Evolutionary conservation across 2,113 vertebrate genomes (phyloP).

Genomic region (Grammomys dolichurus): DNA sequence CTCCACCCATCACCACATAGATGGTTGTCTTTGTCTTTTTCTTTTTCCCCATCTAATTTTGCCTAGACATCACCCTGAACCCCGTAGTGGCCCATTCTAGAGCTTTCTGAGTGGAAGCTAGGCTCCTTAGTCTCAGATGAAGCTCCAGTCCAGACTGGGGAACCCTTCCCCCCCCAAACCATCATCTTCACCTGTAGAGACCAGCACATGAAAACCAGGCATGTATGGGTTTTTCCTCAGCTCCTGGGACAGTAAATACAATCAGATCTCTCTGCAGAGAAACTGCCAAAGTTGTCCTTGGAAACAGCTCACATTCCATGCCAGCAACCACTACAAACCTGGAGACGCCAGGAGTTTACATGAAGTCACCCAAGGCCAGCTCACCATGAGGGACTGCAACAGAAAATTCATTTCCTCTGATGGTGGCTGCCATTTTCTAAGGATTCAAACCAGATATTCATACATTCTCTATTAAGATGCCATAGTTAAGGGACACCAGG

Average conservation of each 20-base stretch:
- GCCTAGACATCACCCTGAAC: not conserved
- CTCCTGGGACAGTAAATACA: not conserved
- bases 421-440: not conserved
- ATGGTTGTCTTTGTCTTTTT: not conserved
- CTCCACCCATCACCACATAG: too few species aligned
- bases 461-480: not conserved
- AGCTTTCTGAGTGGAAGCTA: not conserved
- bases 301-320: not conserved
- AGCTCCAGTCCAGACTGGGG: not conserved
- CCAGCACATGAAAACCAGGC: fast-evolving
- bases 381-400: not conserved
- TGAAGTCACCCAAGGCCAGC: not conserved
- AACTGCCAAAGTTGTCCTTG: not conserved
- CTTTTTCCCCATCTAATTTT: not conserved
- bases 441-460: not conserved
- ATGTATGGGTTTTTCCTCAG: not conserved
- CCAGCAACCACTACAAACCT: not conserved
- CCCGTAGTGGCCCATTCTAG: fast-evolving
- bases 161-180: fast-evolving
- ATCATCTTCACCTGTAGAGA: not conserved
- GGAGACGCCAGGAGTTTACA: fast-evolving
- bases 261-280: not conserved
- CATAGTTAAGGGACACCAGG: not conserved
- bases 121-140: not conserved
- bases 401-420: not conserved